These are phyloP conservation scores for Amiota mariae DNA, from an alignment of 2,888 invertebrate genomes.

Conservation along the genomic window DNA sequence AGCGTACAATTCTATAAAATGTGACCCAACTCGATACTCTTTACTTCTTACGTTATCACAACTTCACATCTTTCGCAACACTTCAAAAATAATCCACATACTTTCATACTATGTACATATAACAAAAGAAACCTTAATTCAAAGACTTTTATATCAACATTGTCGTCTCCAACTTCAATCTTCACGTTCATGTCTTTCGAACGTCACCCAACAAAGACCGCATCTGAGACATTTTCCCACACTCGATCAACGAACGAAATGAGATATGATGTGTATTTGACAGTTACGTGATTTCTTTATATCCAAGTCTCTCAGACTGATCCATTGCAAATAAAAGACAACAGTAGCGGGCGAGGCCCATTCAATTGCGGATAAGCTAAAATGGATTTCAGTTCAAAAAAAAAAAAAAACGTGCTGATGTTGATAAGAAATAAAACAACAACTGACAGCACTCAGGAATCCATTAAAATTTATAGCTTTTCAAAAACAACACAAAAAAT, in stretches of 20 bases:
- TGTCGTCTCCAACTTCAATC: not conserved
- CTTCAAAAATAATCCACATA: no score
- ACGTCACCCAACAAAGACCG: constrained; percentile 9
- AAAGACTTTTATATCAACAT: not conserved
- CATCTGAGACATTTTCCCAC: constrained; percentile 56
- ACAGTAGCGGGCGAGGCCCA: constrained; percentile 10
- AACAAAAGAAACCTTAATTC: constrained; percentile 22
- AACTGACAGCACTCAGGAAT: no score
- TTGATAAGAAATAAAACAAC: no score
- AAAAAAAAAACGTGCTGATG: no score
- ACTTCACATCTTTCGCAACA: no score
- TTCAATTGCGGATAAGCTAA: constrained; percentile 20
- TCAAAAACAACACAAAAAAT: not conserved
- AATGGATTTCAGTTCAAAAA: not conserved
- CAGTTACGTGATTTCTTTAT: constrained; percentile 67
- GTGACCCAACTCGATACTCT: no score
- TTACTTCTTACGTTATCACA: no score
- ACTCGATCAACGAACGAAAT: constrained; percentile 62
- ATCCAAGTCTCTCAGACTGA: constrained; percentile 37
- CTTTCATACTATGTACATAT: not conserved
- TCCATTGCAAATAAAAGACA: constrained; percentile 19
- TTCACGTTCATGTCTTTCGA: constrained; percentile 1
- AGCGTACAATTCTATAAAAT: no score
- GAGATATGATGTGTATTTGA: constrained; percentile 65
- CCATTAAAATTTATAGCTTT: no score